A percentile compares a stretch with the other conserved stretches of the same genome.
These are phyloP conservation scores for Frieseomelitta varia DNA, from an alignment of 1,140 invertebrate genomes.

Conservation along the genomic window DNA sequence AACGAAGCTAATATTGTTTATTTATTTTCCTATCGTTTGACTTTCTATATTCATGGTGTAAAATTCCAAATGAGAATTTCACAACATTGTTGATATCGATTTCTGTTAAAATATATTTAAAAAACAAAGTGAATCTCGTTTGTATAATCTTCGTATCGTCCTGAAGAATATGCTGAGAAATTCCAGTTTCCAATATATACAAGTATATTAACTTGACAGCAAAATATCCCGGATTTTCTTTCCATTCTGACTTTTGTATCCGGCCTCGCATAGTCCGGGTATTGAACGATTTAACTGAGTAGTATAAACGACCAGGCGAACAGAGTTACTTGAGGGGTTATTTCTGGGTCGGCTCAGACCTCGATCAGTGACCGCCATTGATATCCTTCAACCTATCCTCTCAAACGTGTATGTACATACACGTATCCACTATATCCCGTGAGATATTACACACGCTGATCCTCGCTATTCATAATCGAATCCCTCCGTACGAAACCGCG, in stretches of 20 bases:
- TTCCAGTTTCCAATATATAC: background rate
- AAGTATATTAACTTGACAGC: background rate
- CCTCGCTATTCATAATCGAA: background rate
- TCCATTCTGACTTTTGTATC: constrained; percentile 25
- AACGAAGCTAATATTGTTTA: background rate
- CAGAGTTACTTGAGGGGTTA: constrained; percentile 24
- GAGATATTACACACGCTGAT: constrained; percentile 12
- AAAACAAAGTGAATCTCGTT: background rate
- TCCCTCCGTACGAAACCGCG: background rate
- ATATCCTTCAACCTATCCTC: constrained; percentile 28
- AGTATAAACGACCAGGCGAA: constrained; percentile 27
- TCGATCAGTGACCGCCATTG: constrained; percentile 20
- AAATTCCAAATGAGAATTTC: background rate
- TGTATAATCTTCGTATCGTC: background rate
- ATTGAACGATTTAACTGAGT: constrained; percentile 35
- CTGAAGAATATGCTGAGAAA: background rate
- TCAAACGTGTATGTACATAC: background rate
- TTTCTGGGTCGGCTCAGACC: constrained; percentile 33
- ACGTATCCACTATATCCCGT: background rate
- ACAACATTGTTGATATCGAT: background rate
- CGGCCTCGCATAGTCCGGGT: background rate
- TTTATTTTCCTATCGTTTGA: background rate
- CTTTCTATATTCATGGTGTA: too few relatives aligned
- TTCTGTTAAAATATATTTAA: background rate
- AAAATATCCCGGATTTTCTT: constrained; percentile 22